A percentile compares a stretch with the other conserved stretches of the same genome.
These are phyloP conservation scores for Gobionotothen gibberifrons DNA, from an alignment of 2,797 vertebrate genomes.

Conservation along the genomic window DNA sequence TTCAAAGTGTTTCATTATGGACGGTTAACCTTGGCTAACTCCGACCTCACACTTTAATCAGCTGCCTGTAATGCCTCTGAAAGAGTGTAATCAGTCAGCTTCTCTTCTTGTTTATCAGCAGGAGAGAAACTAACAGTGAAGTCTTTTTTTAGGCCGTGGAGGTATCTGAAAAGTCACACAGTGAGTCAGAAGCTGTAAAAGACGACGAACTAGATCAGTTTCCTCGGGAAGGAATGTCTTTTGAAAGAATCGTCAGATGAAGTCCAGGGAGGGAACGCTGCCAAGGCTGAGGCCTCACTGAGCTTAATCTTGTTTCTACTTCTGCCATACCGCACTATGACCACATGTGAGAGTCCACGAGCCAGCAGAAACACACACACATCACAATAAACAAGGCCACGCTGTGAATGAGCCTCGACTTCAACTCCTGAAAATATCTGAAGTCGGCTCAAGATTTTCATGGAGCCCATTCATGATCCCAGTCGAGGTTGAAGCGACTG, in stretches of 20 bases:
- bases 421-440: conserved; percentile 61
- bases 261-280: conserved; percentile 32
- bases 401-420: conserved; percentile 58
- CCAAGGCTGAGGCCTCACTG: conserved; percentile 57
- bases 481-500: conserved; percentile 38
- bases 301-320: conserved; percentile 68
- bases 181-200: conserved; percentile 45
- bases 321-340: conserved; percentile 63
- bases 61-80: conserved; percentile 79
- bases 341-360: conserved; percentile 53
- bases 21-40: conserved; percentile 86
- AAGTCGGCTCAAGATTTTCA: conserved; percentile 58
- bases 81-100: conserved; percentile 79
- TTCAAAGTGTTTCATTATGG: conserved; percentile 85
- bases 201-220: conserved; percentile 52
- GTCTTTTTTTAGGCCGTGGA: conserved; percentile 58
- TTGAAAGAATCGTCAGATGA: conserved; percentile 55
- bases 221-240: conserved; percentile 59
- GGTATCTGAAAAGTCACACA: conserved; percentile 68
- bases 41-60: conserved; percentile 83
- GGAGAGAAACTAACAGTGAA: conserved; percentile 49
- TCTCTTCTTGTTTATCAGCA: conserved; percentile 72
- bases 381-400: conserved; percentile 61
- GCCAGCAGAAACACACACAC: conserved; percentile 66
- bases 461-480: conserved; percentile 34